A percentile compares a stretch with the other conserved stretches of the same genome.
phyloP scores from a whole-genome alignment of 2,797 vertebrate species.

The Anabas testudineus region DNA sequence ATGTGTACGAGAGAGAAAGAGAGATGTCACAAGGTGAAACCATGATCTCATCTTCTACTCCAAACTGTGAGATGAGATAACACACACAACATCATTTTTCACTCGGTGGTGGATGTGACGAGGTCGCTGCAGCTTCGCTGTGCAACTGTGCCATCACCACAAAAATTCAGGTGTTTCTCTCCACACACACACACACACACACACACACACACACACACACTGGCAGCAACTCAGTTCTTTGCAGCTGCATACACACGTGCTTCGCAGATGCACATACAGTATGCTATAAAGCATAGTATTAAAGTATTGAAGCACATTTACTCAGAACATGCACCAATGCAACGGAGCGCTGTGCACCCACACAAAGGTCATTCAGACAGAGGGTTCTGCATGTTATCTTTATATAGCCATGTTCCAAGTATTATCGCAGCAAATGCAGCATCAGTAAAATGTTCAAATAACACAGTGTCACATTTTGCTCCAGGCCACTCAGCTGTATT shows the following conservation, averaged over 20 bases:
- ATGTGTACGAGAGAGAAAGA: slow-evolving; percentile 11
- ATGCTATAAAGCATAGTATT: neutral
- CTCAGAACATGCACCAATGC: neutral
- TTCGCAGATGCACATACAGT: slow-evolving; percentile 32
- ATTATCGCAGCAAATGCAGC: neutral
- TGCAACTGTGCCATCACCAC: slow-evolving; percentile 12
- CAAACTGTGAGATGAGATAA: slow-evolving; percentile 48
- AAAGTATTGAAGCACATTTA: neutral
- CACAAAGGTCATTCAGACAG: neutral
- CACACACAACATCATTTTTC: slow-evolving; percentile 28
- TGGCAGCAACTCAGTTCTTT: slow-evolving; percentile 11
- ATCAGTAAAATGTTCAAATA: slow-evolving; percentile 5
- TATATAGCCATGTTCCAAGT: neutral
- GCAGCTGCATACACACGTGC: slow-evolving; percentile 39
- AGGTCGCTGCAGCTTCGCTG: slow-evolving; percentile 38
- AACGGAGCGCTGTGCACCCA: neutral
- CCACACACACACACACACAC: slow-evolving; percentile 2
- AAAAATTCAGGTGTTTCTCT: neutral
- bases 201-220: slow-evolving; percentile 9
- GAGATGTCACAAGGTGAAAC: slow-evolving; percentile 1
- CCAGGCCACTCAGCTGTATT: neutral
- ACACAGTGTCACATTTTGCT: neutral
- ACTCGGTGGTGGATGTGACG: slow-evolving; percentile 38
- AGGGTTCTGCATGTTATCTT: neutral
- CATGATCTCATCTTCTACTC: slow-evolving; percentile 47